These are phyloP conservation scores for Ancistrus triradiatus DNA, from an alignment of 2,113 vertebrate genomes.

Conservation along the genomic window DNA sequence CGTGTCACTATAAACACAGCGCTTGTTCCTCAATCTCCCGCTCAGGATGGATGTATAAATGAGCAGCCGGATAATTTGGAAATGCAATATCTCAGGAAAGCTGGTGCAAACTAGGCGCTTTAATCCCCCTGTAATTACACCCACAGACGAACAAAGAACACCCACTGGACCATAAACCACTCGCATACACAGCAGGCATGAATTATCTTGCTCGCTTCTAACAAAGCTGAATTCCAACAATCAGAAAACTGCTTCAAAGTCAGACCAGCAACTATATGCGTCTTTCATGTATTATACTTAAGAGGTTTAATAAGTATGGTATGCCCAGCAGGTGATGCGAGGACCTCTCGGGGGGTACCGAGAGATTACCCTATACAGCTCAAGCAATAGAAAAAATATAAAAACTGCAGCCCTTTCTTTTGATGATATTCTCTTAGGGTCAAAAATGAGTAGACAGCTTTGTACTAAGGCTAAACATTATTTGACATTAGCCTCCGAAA, in stretches of 20 bases:
- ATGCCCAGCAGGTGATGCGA: too few relatives aligned
- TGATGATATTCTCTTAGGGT: background rate
- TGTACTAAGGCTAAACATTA: background rate
- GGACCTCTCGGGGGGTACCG: too few relatives aligned
- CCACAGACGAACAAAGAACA: background rate
- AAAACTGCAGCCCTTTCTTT: too few relatives aligned
- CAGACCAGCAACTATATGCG: background rate
- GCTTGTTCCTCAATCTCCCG: too few relatives aligned
- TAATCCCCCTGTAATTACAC: background rate
- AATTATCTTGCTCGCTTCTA: too few relatives aligned
- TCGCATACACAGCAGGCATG: background rate
- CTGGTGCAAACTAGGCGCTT: background rate
- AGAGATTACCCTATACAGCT: too few relatives aligned
- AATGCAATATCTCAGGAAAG: background rate
- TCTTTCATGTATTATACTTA: background rate
- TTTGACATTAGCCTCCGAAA: too few relatives aligned
- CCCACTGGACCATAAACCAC: background rate
- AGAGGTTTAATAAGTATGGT: too few relatives aligned
- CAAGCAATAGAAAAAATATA: too few relatives aligned
- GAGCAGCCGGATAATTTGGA: background rate
- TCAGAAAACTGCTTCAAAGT: background rate
- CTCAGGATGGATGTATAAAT: background rate
- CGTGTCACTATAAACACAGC: background rate
- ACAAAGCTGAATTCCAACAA: too few relatives aligned
- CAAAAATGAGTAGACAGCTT: background rate